Evolutionary conservation across 2,888 invertebrate species (phyloP), one percentile per base, ranked within the genome.

Genomic region (Oligia latruncula): DNA sequence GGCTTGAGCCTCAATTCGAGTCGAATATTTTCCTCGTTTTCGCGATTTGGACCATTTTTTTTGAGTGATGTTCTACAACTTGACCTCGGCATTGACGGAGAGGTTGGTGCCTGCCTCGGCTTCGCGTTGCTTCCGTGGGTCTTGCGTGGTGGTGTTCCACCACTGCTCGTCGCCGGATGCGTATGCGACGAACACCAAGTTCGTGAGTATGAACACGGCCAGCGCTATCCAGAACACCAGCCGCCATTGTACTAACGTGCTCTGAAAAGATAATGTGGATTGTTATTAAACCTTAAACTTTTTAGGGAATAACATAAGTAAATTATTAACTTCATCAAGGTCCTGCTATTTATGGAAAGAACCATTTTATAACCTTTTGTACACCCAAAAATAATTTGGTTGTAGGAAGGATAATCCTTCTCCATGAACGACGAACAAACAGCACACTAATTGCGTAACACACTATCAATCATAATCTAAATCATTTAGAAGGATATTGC

Each of bases 161-260:
- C 97, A 97, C 89, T 99, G 98, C 58, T 98, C 97, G 74, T 98
- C 98, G 0, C 98, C 98, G 20, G 98, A 98, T 0, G 98, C 98
- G 95, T 97, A 98, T 15, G 98, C 91, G 2, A 98, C 95, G 93
- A 98, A 99, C 15, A 98, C 96, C 2, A 98, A 83, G 92, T 98
- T 98, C 0, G 98, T 98, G 0, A 97, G 90, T n/a, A 97, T 93
- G 91, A 98, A 98, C 2, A 98, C 97, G 0, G 94, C 98, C 43
- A 98, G 96, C 8, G 98, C 97, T 88, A 98, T 98, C 98, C 98
- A 98, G 94, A 99, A 98, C 0, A 98, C 98, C 4, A 97, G 91
- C 49, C 98, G 97, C 99, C 99, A 99, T 95, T 98, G 98, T 1
- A 95, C 93, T 49, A 98, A 90, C 2, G 97, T 97, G 90, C 97